phyloP scores from a whole-genome alignment of 2,797 vertebrate genomes.

The Miichthys miiuy region DNA sequence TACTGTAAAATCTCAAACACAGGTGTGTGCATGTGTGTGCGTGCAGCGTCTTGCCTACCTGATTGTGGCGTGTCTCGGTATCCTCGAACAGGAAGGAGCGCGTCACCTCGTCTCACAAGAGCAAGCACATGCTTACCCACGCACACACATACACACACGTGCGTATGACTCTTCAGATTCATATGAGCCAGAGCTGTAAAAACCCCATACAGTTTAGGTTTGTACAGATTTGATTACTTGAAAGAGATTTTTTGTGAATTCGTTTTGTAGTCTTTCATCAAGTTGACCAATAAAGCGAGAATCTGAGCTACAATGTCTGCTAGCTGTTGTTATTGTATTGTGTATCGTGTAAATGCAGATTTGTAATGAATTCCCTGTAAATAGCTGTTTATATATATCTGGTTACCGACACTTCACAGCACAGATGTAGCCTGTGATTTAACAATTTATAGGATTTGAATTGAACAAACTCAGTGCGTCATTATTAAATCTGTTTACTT shows the following conservation, averaged over 20 bases:
- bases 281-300: conserved; percentile 89
- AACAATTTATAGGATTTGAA: neutral
- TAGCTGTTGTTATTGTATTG: conserved; percentile 20
- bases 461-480: neutral
- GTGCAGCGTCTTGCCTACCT: conserved; percentile 55
- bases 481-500: neutral
- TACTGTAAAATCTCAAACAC: conserved; percentile 83
- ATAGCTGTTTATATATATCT: neutral
- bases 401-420: neutral
- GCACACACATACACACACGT: conserved; percentile 37
- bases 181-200: conserved; percentile 85
- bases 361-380: neutral
- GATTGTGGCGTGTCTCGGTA: conserved; percentile 28
- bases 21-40: conserved; percentile 61
- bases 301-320: conserved; percentile 75
- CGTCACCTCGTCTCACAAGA: conserved; percentile 39
- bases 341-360: neutral
- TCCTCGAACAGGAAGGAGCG: conserved; percentile 41
- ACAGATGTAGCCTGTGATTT: too few species aligned
- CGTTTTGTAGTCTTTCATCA: conserved; percentile 89
- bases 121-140: conserved; percentile 42
- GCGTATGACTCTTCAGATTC: conserved; percentile 78
- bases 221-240: conserved; percentile 89
- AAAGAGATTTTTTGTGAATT: conserved; percentile 87
- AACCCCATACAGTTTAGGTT: conserved; percentile 83